Conservation (phyloP, 2,888 invertebrate species). For the Amiota mariae region DNA sequence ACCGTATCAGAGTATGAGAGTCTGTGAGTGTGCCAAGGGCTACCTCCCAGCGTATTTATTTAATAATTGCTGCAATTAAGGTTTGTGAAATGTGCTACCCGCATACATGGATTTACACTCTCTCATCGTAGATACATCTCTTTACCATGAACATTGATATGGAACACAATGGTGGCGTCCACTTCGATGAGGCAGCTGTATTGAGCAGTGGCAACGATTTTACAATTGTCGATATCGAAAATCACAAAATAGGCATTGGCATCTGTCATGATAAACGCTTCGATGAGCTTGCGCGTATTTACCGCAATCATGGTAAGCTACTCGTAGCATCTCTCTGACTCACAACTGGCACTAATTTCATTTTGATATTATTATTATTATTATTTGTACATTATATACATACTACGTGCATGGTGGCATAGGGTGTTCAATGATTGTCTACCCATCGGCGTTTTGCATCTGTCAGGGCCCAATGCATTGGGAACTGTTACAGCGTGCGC, state of each 20-base stretch:
- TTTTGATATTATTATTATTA: neutral
- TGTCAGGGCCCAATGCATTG: constrained; percentile 89
- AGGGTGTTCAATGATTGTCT: constrained; percentile 90
- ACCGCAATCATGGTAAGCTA: constrained; percentile 76
- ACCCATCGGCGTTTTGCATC: constrained; percentile 88
- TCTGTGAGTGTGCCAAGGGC: neutral
- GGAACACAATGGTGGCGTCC: constrained; percentile 84
- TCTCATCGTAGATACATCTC: constrained; percentile 82
- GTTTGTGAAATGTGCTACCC: neutral
- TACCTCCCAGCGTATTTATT: constrained; percentile 9
- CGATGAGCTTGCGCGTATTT: constrained; percentile 87
- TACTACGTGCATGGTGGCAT: constrained; percentile 14
- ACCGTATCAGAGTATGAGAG: neutral
- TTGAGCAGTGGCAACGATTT: constrained; percentile 84
- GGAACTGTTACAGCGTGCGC: constrained; percentile 85
- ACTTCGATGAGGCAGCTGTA: constrained; percentile 91
- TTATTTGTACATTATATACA: constrained; percentile 2
- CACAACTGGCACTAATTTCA: neutral
- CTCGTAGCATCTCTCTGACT: neutral
- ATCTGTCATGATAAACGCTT: constrained; percentile 97
- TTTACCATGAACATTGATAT: constrained; percentile 88
- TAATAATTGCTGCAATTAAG: constrained; percentile 22
- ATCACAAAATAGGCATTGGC: constrained; percentile 88
- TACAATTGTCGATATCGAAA: constrained; percentile 82
- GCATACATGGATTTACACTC: neutral